Base-by-base conservation (phyloP, 2,888 invertebrate genomes). In the Argyra leucocephala region DNA sequence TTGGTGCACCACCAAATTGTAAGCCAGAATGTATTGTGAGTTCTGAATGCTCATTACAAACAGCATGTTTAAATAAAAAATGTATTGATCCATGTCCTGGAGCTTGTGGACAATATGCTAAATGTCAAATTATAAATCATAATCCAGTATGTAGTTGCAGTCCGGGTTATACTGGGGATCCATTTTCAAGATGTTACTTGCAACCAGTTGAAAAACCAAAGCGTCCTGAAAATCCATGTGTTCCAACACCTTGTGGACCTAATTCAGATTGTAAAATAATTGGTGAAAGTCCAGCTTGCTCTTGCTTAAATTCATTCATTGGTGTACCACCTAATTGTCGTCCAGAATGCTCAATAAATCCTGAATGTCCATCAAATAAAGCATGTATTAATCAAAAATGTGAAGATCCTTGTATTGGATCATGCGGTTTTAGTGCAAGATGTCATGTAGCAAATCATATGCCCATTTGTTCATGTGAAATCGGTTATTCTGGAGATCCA, bases 61-160 rank as follows among this genome's bases (percentile, higher is more conserved):
- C 85, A 74, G 88, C 91, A 12, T 91, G 91, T 74, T 81, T 87
- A 61, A 86, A 86, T 70, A 84, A 85, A 68, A 89, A 87, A 80
- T 92, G 91, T 74, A 83, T 85, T 57, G 86, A 91, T 79, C 91
- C 91, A 22, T 91, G 91, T 71, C 82, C 83, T 4, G 88, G 88
- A 63, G 86, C 89, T 61, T 92, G 92, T 72, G 91, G 89, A 15
- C 85, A 87, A 74, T 87, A 86, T 72, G 88, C 91, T 18, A 83
- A 85, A 67, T 93, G 92, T 73, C 86, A 87, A 78, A 89, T 90
- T n/a, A 85, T 89, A 69, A 88, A 88, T 72, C 92, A 92, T 75
- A 89, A 88, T 75, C 91, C 91, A 5, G 88, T 89, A 68, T 91
- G 91, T 75, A 86, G 86, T 59, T 91, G 91, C 75, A 84, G 85